A percentile compares a stretch with the other conserved stretches of the same genome.
These are phyloP conservation scores for Caenorhabditis sinica DNA, from an alignment of 2,888 invertebrate species.

Conservation along the genomic window DNA sequence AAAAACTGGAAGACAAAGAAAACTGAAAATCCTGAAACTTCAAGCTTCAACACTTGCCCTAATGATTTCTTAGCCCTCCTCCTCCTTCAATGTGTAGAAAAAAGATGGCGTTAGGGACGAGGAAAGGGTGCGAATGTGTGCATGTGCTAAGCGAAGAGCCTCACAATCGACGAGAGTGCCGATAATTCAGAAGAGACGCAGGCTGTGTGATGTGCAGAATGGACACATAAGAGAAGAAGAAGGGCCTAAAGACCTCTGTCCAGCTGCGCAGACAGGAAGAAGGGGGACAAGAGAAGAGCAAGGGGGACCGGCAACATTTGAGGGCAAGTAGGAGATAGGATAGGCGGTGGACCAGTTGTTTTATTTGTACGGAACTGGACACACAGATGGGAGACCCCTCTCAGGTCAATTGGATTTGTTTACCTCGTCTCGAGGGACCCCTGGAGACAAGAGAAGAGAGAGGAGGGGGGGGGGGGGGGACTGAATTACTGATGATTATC, in stretches of 20 bases:
- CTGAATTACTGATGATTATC: conserved; percentile 50
- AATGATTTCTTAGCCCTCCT: conserved; percentile 2
- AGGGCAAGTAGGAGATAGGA: neutral
- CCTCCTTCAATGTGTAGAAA: neutral
- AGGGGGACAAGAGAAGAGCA: neutral
- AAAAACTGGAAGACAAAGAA: no score
- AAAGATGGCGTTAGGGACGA: conserved; percentile 4
- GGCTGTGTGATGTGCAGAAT: conserved; percentile 26
- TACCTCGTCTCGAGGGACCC: neutral
- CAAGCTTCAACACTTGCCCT: neutral
- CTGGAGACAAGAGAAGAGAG: neutral
- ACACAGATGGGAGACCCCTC: neutral
- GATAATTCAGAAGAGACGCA: conserved; percentile 49
- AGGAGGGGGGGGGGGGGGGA: neutral
- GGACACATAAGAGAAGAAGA: no score
- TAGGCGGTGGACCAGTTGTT: conserved; percentile 20
- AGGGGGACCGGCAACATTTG: neutral
- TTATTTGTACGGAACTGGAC: conserved; percentile 34
- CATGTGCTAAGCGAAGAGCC: conserved; percentile 34
- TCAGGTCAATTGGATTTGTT: conserved; percentile 33
- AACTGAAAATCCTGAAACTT: neutral
- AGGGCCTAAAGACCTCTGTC: neutral
- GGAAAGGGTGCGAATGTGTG: conserved; percentile 17
- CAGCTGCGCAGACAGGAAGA: conserved; percentile 19
- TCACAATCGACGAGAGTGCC: conserved; percentile 28